Evolutionary conservation across 2,113 vertebrate species (phyloP).

Genomic region (Channa maculata): DNA sequence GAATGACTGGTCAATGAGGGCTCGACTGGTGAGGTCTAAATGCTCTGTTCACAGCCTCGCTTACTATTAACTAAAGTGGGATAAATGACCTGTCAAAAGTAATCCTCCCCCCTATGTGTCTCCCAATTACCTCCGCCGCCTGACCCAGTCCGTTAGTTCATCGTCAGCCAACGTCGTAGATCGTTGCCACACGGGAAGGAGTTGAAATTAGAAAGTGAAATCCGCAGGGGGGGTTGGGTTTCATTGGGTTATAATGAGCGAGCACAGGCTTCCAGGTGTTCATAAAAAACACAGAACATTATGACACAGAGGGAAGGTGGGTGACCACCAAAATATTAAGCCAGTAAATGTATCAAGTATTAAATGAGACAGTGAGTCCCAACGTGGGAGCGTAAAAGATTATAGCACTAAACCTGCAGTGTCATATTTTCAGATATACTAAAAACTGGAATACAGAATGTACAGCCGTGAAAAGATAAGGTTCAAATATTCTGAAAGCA

Average conservation of each 20-base stretch:
- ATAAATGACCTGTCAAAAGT: constrained; percentile 94
- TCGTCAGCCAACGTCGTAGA: constrained; percentile 46
- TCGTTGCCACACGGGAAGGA: constrained; percentile 38
- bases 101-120: constrained; percentile 92
- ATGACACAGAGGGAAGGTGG: constrained; percentile 11
- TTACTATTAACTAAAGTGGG: constrained; percentile 92
- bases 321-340: not conserved
- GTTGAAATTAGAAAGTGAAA: constrained; percentile 72
- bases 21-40: constrained; percentile 86
- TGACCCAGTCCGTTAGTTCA: constrained; percentile 77
- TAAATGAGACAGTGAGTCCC: not conserved
- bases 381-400: not conserved
- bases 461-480: no score
- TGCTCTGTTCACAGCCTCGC: constrained; percentile 86
- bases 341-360: not conserved
- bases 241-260: constrained; percentile 41
- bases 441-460: no score
- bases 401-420: not conserved
- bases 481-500: no score
- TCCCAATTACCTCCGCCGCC: constrained; percentile 88
- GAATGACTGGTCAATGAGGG: constrained; percentile 83
- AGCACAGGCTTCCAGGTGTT: constrained; percentile 36
- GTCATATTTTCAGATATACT: no score
- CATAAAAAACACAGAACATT: constrained; percentile 5
- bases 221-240: not conserved